Percentiles rank a stretch among this genome's conserved stretches.
phyloP scores from a whole-genome alignment of 2,888 invertebrate genomes.

The Spodoptera littoralis region DNA sequence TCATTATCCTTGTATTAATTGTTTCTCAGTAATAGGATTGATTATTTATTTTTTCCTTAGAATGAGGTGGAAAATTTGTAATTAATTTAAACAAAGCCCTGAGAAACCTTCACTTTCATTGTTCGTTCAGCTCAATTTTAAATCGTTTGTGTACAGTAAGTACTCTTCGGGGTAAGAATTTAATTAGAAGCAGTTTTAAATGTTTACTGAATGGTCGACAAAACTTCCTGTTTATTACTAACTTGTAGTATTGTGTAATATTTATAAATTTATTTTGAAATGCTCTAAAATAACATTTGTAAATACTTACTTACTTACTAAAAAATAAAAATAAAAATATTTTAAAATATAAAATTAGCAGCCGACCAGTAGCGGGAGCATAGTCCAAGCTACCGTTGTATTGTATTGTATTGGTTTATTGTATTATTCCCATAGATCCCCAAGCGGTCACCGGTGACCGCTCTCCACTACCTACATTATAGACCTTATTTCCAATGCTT shows the following conservation, averaged over 20 bases:
- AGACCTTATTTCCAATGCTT: too few species aligned
- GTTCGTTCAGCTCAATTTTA: constrained; percentile 38
- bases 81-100: constrained; percentile 51
- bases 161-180: constrained; percentile 25
- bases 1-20: constrained; percentile 25
- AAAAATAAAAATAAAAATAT: too few species aligned
- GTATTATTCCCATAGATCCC: too few species aligned
- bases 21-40: constrained; percentile 44
- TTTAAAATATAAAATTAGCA: too few species aligned
- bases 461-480: too few species aligned
- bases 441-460: too few species aligned
- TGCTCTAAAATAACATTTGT: too few species aligned
- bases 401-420: too few species aligned
- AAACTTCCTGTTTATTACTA: constrained; percentile 14
- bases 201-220: constrained; percentile 13
- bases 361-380: too few species aligned
- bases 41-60: constrained; percentile 36
- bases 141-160: constrained; percentile 27
- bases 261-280: too few species aligned
- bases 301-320: too few species aligned
- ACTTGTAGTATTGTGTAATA: not conserved
- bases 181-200: constrained; percentile 38
- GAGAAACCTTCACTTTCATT: constrained; percentile 51
- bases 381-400: too few species aligned
- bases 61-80: constrained; percentile 53